Evolutionary conservation across 2,888 invertebrate species (phyloP).

Genomic region (Epiblema foenella): DNA sequence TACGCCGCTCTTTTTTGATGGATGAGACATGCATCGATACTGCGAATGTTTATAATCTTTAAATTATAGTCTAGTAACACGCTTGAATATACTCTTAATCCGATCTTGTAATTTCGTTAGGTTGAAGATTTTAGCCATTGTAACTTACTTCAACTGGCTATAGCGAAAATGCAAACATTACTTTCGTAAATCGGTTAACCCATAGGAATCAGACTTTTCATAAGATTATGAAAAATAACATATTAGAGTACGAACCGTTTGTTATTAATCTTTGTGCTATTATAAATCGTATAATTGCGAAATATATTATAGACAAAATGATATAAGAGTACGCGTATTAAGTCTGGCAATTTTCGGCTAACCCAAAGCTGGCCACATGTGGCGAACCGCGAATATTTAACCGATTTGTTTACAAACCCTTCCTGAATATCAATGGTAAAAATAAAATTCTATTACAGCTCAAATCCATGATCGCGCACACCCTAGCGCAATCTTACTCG

Average conservation of each 20-base stretch:
- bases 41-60: neutral
- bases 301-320: neutral
- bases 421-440: constrained; percentile 39
- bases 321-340: constrained; percentile 14
- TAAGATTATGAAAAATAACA: neutral
- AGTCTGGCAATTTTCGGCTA: constrained; percentile 19
- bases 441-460: constrained; percentile 35
- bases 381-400: constrained; percentile 35
- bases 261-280: neutral
- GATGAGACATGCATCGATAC: constrained; percentile 14
- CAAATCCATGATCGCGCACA: constrained; percentile 38
- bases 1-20: constrained; percentile 10
- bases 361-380: constrained; percentile 29
- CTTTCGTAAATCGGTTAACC: too few species aligned
- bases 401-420: constrained; percentile 39
- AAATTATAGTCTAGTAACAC: too few species aligned
- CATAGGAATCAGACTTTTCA: neutral
- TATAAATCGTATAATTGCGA: constrained; percentile 3
- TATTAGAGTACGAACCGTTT: neutral
- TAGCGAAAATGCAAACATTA: too few species aligned
- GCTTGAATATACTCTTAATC: too few species aligned
- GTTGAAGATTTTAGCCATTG: too few species aligned
- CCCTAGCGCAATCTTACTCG: constrained; percentile 39
- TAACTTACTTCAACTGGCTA: too few species aligned
- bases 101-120: too few species aligned